Percentiles rank a stretch among this genome's conserved stretches.
phyloP scores from a whole-genome alignment of 1,140 invertebrate species.

The Neuroterus valhalla region DNA sequence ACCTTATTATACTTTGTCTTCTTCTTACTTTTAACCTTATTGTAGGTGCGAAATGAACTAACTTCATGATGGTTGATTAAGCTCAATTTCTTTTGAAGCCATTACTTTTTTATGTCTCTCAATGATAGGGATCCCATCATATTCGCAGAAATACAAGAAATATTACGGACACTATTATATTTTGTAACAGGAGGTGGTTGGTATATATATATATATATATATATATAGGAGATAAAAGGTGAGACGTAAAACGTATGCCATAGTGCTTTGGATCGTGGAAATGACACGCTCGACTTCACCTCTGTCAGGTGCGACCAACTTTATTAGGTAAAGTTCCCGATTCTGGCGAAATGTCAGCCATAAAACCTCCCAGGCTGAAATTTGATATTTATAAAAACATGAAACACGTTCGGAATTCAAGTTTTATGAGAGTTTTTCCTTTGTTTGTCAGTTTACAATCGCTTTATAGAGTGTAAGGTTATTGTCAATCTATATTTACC shows the following conservation, averaged over 20 bases:
- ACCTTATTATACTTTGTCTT: background rate
- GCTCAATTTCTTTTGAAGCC: background rate
- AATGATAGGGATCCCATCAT: conserved; percentile 7
- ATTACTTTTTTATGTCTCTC: background rate
- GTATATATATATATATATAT: too few relatives aligned
- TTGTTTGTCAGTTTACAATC: background rate
- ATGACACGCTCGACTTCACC: conserved; percentile 22
- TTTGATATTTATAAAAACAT: conserved; percentile 1
- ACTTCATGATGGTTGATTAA: conserved; percentile 13
- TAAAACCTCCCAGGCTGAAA: conserved; percentile 15
- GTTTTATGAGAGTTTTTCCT: background rate
- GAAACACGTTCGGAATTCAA: conserved; percentile 8
- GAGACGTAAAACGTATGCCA: conserved; percentile 15
- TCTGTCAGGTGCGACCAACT: conserved; percentile 25
- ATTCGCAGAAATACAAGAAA: background rate
- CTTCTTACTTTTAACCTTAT: background rate
- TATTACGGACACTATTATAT: background rate
- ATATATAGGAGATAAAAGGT: conserved; percentile 2
- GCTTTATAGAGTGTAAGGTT: background rate
- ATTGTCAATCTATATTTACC: background rate
- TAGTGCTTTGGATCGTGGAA: background rate
- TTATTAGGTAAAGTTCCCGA: conserved; percentile 6
- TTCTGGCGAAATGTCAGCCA: background rate
- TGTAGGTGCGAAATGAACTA: conserved; percentile 1
- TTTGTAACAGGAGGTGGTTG: too few relatives aligned